Base-by-base conservation (phyloP, 2,797 vertebrate species). In the Chromobotia macracanthus region DNA sequence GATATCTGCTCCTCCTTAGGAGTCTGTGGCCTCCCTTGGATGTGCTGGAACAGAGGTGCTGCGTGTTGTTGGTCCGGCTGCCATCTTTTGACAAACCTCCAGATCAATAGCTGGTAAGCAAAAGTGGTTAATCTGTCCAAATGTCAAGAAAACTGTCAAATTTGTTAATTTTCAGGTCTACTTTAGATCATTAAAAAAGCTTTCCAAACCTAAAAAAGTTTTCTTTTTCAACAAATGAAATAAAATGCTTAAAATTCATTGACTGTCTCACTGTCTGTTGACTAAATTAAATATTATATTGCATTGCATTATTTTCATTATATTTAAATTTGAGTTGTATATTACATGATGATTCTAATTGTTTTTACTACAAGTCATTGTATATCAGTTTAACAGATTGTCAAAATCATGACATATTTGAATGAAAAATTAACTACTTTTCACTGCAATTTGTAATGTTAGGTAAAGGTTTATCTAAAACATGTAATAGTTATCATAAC, bases 121-220 rank as follows among this genome's bases (percentile, higher is more conserved):
- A 51, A 51, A 51, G 50, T 3, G 12, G 50, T n/a, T 60, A 23
- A 58, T 53, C 41, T 44, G 41, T 44, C 10, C 41, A 44, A 44
- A 74, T 38, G 31, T 77, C 19, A 48, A 67, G 61, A 48, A 60
- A 77, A 61, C 9, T n/a, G 31, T 64, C 61, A 35, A 18, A 35
- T 64, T 16, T 64, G 9, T 64, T 31, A 16, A 18, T 3, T 31
- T 35, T 31, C 3, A 53, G 7, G 51, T 53, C 2, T 53, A 19
- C 9, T 53, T 9, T 19, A 53, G 18, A 51, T 51, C 15, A 18
- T n/a, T 7, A 18, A n/a, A 8, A 53, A n/a, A 19, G n/a, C 4
- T n/a, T n/a, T 28, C 1, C 28, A 28, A 53, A 53, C 18, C 19
- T 53, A n/a, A 18, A 18, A 53, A 53, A 2, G 2, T 53, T 38